Evolutionary conservation across 2,888 invertebrate genomes (phyloP), one percentile per base, ranked within the genome.

Genomic region (Amaurobius ferox): DNA sequence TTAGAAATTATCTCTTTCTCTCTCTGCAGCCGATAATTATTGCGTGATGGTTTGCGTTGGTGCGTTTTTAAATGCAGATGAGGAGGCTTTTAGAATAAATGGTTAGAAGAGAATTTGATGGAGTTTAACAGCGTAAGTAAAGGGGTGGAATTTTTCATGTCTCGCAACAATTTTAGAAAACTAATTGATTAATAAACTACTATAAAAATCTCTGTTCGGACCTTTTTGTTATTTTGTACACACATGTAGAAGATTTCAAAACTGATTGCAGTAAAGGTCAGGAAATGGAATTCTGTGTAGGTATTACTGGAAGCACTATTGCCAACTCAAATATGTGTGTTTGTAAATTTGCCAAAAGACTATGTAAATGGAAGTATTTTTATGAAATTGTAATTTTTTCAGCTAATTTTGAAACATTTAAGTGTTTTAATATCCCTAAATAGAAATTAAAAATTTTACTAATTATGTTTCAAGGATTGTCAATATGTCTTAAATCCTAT

Each of bases 21-120:
- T 85, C 77, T 70, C 71, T 85, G 72, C n/a, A n/a, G 66, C 67
- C 83, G 77, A 85, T 85, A 85, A 85, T 85, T 85, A 85, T 85
- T 48, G 83, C 83, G 77, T 85, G 40, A 67, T 74, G 80, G 73
- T 74, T 74, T 68, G 81, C 62, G 35, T n/a, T n/a, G n/a, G 13
- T 55, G 55, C 19, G 55, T 77, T 85, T 85, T 85, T 78, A 77
- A 85, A 77, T 66, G 67, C 61, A 55, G 39, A 55, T 55, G 72
- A 68, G 28, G 55, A 73, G 23, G 62, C 30, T 32, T 62, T 73
- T 73, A 62, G 78, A 85, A 40, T 30, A 44, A 64, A 61, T 35
- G 39, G 39, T 67, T 67, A 35, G n/a, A 30, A 23, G 23, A 19
- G 67, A 39, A 67, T 64, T 16, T 23, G 55, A 6, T 55, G 13